Base-by-base conservation (phyloP, 2,113 vertebrate species). In the Sinocyclocheilus rhinocerous region DNA sequence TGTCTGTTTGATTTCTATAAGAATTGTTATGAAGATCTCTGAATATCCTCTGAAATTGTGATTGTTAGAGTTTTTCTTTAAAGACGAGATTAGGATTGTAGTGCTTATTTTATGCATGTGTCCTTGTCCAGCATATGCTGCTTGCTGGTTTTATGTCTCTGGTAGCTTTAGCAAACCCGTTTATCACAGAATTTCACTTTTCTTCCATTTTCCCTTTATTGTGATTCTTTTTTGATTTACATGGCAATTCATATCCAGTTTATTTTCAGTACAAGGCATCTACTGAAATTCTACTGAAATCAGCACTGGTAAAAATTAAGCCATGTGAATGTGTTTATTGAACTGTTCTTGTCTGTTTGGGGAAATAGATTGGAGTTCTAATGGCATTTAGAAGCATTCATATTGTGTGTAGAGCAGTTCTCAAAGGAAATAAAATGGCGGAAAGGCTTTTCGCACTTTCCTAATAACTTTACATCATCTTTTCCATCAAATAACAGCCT, bases 401-500 rank as follows among this genome's bases (percentile, higher is more conserved):
- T 61, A 63, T 12, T 15, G 26, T 86, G 78, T 81, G 15, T 63
- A 69, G n/a, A 33, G 33, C 57, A 29, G 59, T 67, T 67, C 45
- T 55, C 84, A 52, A 67, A 69, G 75, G 84, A 85, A 79, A 85
- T 85, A 67, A 57, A 78, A 82, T 48, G 57, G 22, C 63, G 45
- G 36, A 4, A 67, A 39, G 65, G 50, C 75, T 79, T n/a, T 75
- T 73, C 76, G 83, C 67, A 75, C 69, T 65, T 59, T 87, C 63
- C n/a, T 42, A 57, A 87, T 70, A 69, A 63, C 72, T 67, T 42
- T 29, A 83, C 57, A 55, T 48, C 29, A 67, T 52, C 59, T 76
- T 20, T 24, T 57, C 26, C 48, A 61, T 33, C 78, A 33, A 33
- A 33, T 33, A 33, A 76, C 48, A 76, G 22, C 22, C 16, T 65